Percentiles rank a stretch among this genome's conserved stretches.
Evolutionary conservation across 2,113 vertebrate genomes (phyloP).

Genomic region (Oriolus oriolus): DNA sequence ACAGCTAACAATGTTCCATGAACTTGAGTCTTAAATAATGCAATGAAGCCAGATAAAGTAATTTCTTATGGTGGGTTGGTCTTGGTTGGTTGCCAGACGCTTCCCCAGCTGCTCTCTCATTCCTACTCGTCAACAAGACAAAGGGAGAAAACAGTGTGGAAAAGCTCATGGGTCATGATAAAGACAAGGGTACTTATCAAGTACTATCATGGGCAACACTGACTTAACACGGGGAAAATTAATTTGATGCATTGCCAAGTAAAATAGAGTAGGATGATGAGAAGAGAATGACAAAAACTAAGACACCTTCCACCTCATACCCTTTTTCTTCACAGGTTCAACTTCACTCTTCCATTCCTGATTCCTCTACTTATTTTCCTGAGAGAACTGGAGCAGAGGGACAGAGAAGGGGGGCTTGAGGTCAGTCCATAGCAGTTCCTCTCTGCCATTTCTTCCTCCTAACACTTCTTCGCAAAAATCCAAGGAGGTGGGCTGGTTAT

Average conservation of each 20-base stretch:
- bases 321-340: neutral
- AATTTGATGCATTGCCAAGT: neutral
- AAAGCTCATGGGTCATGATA: neutral
- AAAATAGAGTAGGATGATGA: neutral
- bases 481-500: neutral
- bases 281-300: neutral
- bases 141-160: neutral
- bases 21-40: neutral
- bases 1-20: neutral
- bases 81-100: neutral
- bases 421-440: no score
- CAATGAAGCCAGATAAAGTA: neutral
- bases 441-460: neutral
- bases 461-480: neutral
- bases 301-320: rapidly evolving
- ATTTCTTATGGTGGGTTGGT: neutral
- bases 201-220: neutral
- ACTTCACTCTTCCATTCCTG: neutral
- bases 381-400: neutral
- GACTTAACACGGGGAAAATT: neutral
- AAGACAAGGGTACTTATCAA: neutral
- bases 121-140: neutral
- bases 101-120: neutral
- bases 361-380: neutral
- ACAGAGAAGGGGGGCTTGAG: neutral